Evolutionary conservation across 37 sponge, comb jelly and placozoan genomes (phyloP), one percentile per base, ranked within the genome.

Genomic region (Mnemiopsis leidyi): DNA sequence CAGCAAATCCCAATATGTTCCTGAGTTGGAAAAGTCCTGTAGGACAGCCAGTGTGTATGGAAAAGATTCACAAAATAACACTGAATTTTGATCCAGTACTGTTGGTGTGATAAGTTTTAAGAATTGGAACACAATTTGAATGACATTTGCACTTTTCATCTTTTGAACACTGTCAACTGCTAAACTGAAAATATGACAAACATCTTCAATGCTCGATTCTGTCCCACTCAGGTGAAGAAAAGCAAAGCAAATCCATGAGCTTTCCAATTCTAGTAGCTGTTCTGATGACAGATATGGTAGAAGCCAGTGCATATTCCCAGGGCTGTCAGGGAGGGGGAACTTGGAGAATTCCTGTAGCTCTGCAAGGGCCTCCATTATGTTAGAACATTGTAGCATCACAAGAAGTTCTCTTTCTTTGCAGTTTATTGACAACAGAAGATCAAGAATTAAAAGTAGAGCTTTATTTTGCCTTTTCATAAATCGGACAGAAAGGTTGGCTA

Each of bases 1-100:
- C 35, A 77, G 79, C 36, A 77, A 32, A 31, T 32, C 32, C 79
- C 79, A 77, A 32, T 77, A 77, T 77, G 32, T 77, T 33, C 79
- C 79, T 16, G 35, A 32, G 36, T 77, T 77, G 1, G 26, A 32
- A 20, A 77, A 77, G 35, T 77, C 79, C 18, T 31, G 79, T 77
- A 77, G 18, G 0, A 77, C 36, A 31, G 35, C 32, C 32, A 77
- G 3, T 20, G 32, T 77, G 3, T 26, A 32, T 77, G 35, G 32
- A 16, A 77, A 13, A 16, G 35, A 2, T 36, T 77, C 79, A 34
- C 33, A 13, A 34, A 77, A 77, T 5, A 77, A 0, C 0, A 3
- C 18, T 21, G 79, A 2, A 34, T 32, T 18, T 34, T 77, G 36
- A 31, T 31, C 33, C 1, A 77, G 2, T 1, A 77, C 33, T 16